These are phyloP conservation scores for Chelon auratus DNA, from an alignment of 2,797 vertebrate genomes.

Conservation along the genomic window DNA sequence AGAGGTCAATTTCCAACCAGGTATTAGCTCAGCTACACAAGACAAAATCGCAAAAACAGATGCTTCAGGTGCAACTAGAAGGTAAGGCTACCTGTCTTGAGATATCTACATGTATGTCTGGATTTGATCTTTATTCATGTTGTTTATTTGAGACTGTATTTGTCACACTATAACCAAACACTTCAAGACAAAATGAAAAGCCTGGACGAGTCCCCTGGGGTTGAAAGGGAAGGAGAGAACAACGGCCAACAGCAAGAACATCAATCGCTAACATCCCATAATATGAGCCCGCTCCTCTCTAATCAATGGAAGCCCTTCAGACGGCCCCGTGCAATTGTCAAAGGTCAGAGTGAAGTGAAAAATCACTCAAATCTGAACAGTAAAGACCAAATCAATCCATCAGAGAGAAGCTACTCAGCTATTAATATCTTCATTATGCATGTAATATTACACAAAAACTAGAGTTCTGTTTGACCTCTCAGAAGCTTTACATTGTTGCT, in stretches of 20 bases:
- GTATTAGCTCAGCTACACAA: slow-evolving; percentile 15
- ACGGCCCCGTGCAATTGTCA: slow-evolving; percentile 72
- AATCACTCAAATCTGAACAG: slow-evolving; percentile 38
- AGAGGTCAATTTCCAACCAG: slow-evolving; percentile 51
- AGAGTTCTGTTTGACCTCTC: slow-evolving; percentile 6
- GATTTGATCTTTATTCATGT: not conserved
- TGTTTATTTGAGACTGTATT: slow-evolving; percentile 9
- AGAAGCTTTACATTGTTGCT: not conserved
- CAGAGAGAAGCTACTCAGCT: not conserved
- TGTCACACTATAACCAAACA: slow-evolving; percentile 6
- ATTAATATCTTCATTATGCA: not conserved
- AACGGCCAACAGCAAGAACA: slow-evolving; percentile 44
- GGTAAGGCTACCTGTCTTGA: slow-evolving; percentile 43
- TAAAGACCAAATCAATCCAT: slow-evolving; percentile 22
- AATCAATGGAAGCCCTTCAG: slow-evolving; percentile 83
- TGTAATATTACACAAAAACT: not conserved
- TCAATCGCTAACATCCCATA: slow-evolving; percentile 44
- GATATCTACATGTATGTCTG: no score
- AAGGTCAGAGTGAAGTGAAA: slow-evolving; percentile 81
- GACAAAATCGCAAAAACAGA: not conserved
- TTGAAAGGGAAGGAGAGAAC: slow-evolving; percentile 1
- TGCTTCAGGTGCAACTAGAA: slow-evolving; percentile 11
- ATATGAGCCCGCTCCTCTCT: slow-evolving; percentile 67
- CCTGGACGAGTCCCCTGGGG: slow-evolving; percentile 25
- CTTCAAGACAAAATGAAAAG: slow-evolving; percentile 61